Percentiles rank a stretch among this genome's conserved stretches.
These are phyloP conservation scores for Australoheros facetus DNA, from an alignment of 2,797 vertebrate genomes.

Conservation along the genomic window DNA sequence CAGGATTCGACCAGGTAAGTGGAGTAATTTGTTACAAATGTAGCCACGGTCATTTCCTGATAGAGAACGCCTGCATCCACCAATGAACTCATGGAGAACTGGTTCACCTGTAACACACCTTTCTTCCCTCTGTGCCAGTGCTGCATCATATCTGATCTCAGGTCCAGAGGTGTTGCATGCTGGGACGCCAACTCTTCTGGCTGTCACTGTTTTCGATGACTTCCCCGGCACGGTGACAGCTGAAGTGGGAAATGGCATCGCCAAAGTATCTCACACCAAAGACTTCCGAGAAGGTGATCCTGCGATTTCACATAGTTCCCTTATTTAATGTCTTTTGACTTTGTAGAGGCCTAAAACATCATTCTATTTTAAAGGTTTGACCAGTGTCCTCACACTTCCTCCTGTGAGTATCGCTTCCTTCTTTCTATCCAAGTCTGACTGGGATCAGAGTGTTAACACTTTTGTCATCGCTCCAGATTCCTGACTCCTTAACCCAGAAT, in stretches of 20 bases:
- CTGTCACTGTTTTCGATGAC: conserved; percentile 52
- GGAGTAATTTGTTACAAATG: not conserved
- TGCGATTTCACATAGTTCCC: not conserved
- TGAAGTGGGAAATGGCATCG: conserved; percentile 36
- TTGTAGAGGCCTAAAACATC: conserved; percentile 8
- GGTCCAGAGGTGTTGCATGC: conserved; percentile 58
- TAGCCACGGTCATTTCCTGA: not conserved
- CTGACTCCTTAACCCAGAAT: conserved; percentile 19
- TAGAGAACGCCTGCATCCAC: no score
- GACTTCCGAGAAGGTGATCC: conserved; percentile 66
- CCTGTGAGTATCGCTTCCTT: conserved; percentile 59
- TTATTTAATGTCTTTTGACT: not conserved
- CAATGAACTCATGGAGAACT: not conserved
- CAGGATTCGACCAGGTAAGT: conserved; percentile 53
- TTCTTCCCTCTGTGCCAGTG: not conserved
- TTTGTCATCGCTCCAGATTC: conserved; percentile 40
- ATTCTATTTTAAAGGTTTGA: conserved; percentile 60
- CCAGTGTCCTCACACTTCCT: conserved; percentile 63
- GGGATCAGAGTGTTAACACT: not conserved
- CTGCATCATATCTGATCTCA: conserved; percentile 62
- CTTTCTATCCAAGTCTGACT: not conserved
- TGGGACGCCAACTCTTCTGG: conserved; percentile 53
- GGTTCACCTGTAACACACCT: not conserved
- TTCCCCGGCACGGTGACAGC: conserved; percentile 49
- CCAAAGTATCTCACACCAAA: conserved; percentile 20